A percentile compares a stretch with the other conserved stretches of the same genome.
phyloP scores from a whole-genome alignment of 2,888 invertebrate species.

The Dryobotodes eremita region DNA sequence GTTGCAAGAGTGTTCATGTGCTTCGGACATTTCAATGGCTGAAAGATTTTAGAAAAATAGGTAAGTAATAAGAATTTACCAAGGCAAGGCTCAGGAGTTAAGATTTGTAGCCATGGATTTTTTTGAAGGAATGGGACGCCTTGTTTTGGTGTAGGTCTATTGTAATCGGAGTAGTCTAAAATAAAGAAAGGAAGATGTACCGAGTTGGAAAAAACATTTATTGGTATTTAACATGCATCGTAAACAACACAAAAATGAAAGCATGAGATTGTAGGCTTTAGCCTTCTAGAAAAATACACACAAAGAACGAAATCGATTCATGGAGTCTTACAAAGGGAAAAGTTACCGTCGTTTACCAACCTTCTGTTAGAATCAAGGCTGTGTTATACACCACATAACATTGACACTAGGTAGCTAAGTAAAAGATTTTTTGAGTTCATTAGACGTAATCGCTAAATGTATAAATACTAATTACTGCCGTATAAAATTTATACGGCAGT shows the following conservation, averaged over 20 bases:
- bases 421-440: not conserved
- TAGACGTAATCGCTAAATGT: not conserved
- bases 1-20: slow-evolving; percentile 75
- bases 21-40: slow-evolving; percentile 87
- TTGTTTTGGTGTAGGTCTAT: no score
- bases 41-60: slow-evolving; percentile 61
- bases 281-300: not conserved
- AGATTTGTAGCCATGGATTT: not conserved
- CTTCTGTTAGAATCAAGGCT: not conserved
- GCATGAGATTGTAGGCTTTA: no score
- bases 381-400: not conserved
- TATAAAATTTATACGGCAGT: no score
- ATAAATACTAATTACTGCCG: not conserved
- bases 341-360: not conserved
- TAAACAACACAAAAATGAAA: not conserved
- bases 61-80: not conserved
- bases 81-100: not conserved
- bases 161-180: not conserved
- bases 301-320: not conserved
- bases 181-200: not conserved
- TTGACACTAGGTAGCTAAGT: not conserved
- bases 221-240: not conserved
- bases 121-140: not conserved
- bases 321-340: not conserved
- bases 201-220: no score